phyloP scores from a whole-genome alignment of 1,140 invertebrate genomes.

The Gonatopus flavifemur region DNA sequence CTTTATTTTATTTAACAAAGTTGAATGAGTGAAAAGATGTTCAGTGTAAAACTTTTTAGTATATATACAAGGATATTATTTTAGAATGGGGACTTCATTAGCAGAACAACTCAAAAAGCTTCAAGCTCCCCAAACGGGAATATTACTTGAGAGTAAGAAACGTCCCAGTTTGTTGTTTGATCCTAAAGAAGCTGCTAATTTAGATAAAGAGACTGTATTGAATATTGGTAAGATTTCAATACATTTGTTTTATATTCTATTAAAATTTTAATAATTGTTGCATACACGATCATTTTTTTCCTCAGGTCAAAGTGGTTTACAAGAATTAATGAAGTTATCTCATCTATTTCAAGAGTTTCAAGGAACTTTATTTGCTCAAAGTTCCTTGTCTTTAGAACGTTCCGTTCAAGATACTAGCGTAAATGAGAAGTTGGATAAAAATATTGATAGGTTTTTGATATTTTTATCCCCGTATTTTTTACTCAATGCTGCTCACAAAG shows the following conservation, averaged over 20 bases:
- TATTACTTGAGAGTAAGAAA: conserved; percentile 70
- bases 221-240: conserved; percentile 69
- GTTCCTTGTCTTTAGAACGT: conserved; percentile 76
- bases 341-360: conserved; percentile 73
- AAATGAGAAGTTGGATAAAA: conserved; percentile 75
- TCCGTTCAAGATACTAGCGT: conserved; percentile 72
- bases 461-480: conserved; percentile 86
- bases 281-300: conserved; percentile 16
- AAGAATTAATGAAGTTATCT: conserved; percentile 77
- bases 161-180: conserved; percentile 84
- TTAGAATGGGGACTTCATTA: conserved; percentile 70
- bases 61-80: too few relatives aligned
- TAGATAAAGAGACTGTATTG: conserved; percentile 81
- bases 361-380: conserved; percentile 73
- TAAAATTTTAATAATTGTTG: conserved; percentile 10
- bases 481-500: conserved; percentile 81
- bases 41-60: background rate
- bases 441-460: conserved; percentile 79
- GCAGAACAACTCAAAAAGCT: conserved; percentile 81
- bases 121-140: conserved; percentile 74
- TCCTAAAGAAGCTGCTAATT: conserved; percentile 81
- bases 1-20: too few relatives aligned
- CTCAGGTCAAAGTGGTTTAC: conserved; percentile 71
- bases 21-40: too few relatives aligned
- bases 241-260: conserved; percentile 1